Percentiles rank a stretch among this genome's conserved stretches.
Evolutionary conservation across 2,797 vertebrate genomes (phyloP).

Genomic region (Streptopelia turtur): DNA sequence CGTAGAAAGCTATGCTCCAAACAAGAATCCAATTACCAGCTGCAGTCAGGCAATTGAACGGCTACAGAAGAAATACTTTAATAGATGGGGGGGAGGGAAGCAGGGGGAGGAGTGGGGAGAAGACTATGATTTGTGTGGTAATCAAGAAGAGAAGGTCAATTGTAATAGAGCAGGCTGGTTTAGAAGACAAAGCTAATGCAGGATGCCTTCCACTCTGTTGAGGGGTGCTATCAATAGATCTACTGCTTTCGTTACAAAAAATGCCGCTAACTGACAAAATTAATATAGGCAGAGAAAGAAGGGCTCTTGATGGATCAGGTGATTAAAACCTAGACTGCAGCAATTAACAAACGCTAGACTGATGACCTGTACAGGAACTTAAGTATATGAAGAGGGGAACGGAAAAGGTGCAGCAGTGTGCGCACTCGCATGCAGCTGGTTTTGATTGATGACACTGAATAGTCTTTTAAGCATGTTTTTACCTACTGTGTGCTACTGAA

Average conservation of each 20-base stretch:
- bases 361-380: constrained; percentile 45
- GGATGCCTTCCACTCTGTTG: constrained; percentile 66
- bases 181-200: constrained; percentile 73
- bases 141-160: constrained; percentile 82
- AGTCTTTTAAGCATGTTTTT: neutral
- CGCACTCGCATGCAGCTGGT: neutral
- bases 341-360: constrained; percentile 62
- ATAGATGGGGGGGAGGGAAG: constrained; percentile 47
- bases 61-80: constrained; percentile 73
- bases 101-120: constrained; percentile 24
- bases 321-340: constrained; percentile 69
- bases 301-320: constrained; percentile 72
- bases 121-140: constrained; percentile 80
- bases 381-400: neutral
- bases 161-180: constrained; percentile 79
- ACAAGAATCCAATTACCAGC: constrained; percentile 82
- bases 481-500: neutral
- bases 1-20: constrained; percentile 69
- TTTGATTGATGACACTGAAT: neutral
- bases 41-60: constrained; percentile 78
- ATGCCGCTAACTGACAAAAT: constrained; percentile 74
- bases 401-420: neutral
- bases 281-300: constrained; percentile 54
- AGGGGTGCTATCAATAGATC: constrained; percentile 74
- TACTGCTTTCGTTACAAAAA: constrained; percentile 76